phyloP scores from a whole-genome alignment of 2,797 vertebrate species.

The Acrossocheilus wenchowensis region DNA sequence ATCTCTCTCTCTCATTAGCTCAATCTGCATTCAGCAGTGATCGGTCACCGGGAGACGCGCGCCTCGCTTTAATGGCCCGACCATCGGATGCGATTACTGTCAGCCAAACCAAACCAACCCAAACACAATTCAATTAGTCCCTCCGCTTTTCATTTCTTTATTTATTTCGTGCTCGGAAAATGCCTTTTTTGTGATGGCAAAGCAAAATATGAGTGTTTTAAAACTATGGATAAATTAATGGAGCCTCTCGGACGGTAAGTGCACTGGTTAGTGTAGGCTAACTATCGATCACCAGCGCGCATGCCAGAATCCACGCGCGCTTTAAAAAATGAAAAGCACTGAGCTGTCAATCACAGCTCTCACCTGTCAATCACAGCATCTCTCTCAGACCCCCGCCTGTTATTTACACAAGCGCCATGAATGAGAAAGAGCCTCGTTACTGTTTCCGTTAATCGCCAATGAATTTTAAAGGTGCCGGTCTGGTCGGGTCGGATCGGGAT shows the following conservation, averaged over 20 bases:
- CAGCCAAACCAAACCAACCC: constrained; percentile 59
- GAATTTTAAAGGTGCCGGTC: constrained; percentile 81
- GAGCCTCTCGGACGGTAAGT: constrained; percentile 34
- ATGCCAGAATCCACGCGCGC: constrained; percentile 20
- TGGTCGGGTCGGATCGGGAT: constrained; percentile 72
- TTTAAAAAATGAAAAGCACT: constrained; percentile 5
- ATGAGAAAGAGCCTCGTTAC: constrained; percentile 77
- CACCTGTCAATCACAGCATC: constrained; percentile 40
- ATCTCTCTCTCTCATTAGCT: constrained; percentile 63
- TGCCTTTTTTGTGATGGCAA: constrained; percentile 58
- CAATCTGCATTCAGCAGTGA: constrained; percentile 68
- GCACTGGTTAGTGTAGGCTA: constrained; percentile 33
- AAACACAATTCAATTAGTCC: constrained; percentile 63
- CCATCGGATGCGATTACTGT: constrained; percentile 69
- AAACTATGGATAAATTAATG: constrained; percentile 50
- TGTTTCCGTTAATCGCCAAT: constrained; percentile 79
- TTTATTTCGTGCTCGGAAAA: constrained; percentile 46
- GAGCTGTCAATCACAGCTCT: constrained; percentile 58
- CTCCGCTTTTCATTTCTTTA: constrained; percentile 49
- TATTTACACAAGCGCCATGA: constrained; percentile 79
- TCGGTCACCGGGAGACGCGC: constrained; percentile 59
- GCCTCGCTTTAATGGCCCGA: constrained; percentile 57
- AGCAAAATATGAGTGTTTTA: constrained; percentile 53
- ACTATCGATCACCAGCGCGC: constrained; percentile 50
- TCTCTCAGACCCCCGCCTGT: constrained; percentile 39